These are phyloP conservation scores for Atta cephalotes DNA, from an alignment of 1,140 invertebrate genomes.

Conservation along the genomic window DNA sequence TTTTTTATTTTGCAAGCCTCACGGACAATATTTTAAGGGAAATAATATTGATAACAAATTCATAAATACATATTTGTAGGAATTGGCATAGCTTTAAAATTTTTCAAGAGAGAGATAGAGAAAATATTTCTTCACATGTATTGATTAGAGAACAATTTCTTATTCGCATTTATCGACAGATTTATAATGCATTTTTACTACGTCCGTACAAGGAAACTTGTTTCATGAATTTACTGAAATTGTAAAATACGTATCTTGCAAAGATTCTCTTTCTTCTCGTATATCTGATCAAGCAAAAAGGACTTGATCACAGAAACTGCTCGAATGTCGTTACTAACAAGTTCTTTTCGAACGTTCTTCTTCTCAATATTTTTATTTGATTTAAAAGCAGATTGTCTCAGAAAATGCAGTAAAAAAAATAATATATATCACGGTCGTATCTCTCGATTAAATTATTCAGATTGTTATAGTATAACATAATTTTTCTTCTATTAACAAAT, in stretches of 20 bases:
- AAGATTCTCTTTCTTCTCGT: neutral
- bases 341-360: neutral
- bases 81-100: no score
- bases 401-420: neutral
- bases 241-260: neutral
- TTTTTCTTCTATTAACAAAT: neutral
- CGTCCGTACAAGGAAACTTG: slow-evolving; percentile 4
- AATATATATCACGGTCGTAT: neutral
- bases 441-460: neutral
- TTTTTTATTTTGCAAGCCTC: no score
- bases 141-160: no score
- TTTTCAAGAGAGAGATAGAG: no score
- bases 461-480: neutral
- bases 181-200: no score
- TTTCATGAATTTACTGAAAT: slow-evolving; percentile 20
- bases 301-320: no score
- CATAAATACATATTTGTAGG: no score
- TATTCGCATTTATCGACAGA: no score
- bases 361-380: neutral
- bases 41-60: no score
- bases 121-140: no score
- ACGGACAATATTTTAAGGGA: no score
- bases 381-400: neutral
- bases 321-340: neutral
- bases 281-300: no score